Conservation (phyloP, 2,888 invertebrate species). For the Drosophila flavopinicola region DNA sequence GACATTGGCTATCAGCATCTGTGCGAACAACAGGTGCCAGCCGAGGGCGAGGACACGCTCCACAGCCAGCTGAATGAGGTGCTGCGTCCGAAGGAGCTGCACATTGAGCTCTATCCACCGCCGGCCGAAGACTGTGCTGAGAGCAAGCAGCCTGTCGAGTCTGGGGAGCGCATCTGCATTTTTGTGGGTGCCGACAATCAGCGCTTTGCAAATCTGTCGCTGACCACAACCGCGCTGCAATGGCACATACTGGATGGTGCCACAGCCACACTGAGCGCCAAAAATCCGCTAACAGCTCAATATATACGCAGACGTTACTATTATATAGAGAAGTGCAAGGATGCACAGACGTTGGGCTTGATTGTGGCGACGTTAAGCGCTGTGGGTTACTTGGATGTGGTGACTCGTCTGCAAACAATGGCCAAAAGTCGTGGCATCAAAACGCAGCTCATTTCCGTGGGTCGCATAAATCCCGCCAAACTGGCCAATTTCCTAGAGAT, state of each 20-base stretch:
- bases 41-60: conserved; percentile 46
- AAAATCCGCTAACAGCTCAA: conserved; percentile 85
- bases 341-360: conserved; percentile 94
- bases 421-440: conserved; percentile 92
- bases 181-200: conserved; percentile 88
- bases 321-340: conserved; percentile 95
- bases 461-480: conserved; percentile 97
- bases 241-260: conserved; percentile 87
- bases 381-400: conserved; percentile 90
- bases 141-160: conserved; percentile 63
- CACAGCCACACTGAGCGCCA: conserved; percentile 81
- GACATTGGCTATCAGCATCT: conserved; percentile 88
- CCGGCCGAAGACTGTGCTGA: conserved; percentile 57
- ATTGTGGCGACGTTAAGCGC: conserved; percentile 96
- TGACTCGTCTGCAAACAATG: conserved; percentile 89
- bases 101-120: conserved; percentile 72
- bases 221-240: conserved; percentile 86
- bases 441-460: conserved; percentile 95
- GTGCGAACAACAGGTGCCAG: conserved; percentile 83
- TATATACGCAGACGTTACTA: conserved; percentile 92
- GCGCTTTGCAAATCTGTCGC: conserved; percentile 87
- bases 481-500: conserved; percentile 96
- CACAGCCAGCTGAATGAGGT: conserved; percentile 48
- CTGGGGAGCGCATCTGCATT: conserved; percentile 86
- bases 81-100: conserved; percentile 58